Percentiles rank a stretch among this genome's conserved stretches.
phyloP scores from a whole-genome alignment of 2,888 invertebrate genomes.

The Apotomis turbidana region DNA sequence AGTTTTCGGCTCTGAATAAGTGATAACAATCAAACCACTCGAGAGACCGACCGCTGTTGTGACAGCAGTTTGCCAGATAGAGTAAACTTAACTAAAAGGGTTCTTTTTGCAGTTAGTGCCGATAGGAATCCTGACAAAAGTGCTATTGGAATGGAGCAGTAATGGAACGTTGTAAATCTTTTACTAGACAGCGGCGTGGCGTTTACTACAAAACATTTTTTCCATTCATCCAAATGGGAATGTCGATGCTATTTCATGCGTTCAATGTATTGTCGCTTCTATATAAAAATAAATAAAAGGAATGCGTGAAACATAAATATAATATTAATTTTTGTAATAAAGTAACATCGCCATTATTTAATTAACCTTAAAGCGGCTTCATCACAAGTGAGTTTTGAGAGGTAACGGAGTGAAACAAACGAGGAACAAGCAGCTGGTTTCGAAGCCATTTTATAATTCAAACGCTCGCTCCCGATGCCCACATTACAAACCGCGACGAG shows the following conservation, averaged over 20 bases:
- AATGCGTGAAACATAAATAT: neutral
- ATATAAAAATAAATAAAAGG: slow-evolving; percentile 1
- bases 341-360: neutral
- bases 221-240: slow-evolving; percentile 69
- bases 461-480: slow-evolving; percentile 47
- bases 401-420: slow-evolving; percentile 46
- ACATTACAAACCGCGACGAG: slow-evolving; percentile 47
- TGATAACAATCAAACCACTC: slow-evolving; percentile 15
- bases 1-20: slow-evolving; percentile 28
- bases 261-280: slow-evolving; percentile 61
- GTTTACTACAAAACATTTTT: slow-evolving; percentile 72
- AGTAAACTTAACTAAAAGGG: slow-evolving; percentile 22
- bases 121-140: slow-evolving; percentile 34
- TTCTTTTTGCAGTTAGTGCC: slow-evolving; percentile 37
- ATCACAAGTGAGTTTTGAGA: slow-evolving; percentile 43
- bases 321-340: neutral
- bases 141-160: slow-evolving; percentile 53
- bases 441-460: slow-evolving; percentile 56
- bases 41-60: slow-evolving; percentile 6
- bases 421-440: slow-evolving; percentile 47
- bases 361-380: too few relatives aligned
- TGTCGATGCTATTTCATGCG: slow-evolving; percentile 72
- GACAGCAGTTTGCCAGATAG: slow-evolving; percentile 6
- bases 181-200: slow-evolving; percentile 68
- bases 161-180: slow-evolving; percentile 79